Conservation (phyloP, 1,140 invertebrate genomes). For the Drosophila tristis region DNA sequence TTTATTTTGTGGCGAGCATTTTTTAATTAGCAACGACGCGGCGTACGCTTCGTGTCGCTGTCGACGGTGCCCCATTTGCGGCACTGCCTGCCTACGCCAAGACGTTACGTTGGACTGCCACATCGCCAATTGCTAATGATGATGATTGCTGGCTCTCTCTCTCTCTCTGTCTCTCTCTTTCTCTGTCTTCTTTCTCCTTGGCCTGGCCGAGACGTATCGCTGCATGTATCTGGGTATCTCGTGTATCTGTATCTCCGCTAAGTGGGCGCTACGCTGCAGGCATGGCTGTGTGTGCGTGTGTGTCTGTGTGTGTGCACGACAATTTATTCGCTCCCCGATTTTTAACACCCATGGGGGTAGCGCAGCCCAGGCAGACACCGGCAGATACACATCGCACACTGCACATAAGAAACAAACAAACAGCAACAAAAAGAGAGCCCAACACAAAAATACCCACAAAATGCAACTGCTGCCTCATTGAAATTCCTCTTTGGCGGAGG, state of each 20-base stretch:
- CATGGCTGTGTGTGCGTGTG: constrained; percentile 8
- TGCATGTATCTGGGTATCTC: constrained; percentile 55
- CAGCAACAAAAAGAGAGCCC: constrained; percentile 35
- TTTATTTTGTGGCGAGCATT: constrained; percentile 81
- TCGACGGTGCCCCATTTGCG: constrained; percentile 46
- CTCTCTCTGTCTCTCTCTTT: constrained; percentile 18
- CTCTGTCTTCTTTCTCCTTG: constrained; percentile 8
- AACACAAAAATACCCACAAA: constrained; percentile 4
- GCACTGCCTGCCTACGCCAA: constrained; percentile 42
- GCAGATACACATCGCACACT: constrained; percentile 8
- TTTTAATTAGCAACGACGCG: constrained; percentile 77
- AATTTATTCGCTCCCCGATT: constrained; percentile 77
- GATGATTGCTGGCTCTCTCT: constrained; percentile 58
- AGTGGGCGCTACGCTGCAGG: constrained; percentile 55
- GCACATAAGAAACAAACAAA: constrained; percentile 19
- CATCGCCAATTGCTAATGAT: constrained; percentile 73
- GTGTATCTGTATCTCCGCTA: constrained; percentile 67
- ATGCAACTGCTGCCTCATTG: constrained; percentile 49
- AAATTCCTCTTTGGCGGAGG: constrained; percentile 40
- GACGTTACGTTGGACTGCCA: constrained; percentile 19
- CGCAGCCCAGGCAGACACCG: constrained; percentile 2
- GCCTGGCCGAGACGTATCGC: constrained; percentile 42
- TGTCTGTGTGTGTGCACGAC: constrained; percentile 37
- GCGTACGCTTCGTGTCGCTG: constrained; percentile 53
- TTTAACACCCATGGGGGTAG: constrained; percentile 79